Base-by-base conservation (phyloP, 2,888 invertebrate genomes). In the Cephus spinipes region DNA sequence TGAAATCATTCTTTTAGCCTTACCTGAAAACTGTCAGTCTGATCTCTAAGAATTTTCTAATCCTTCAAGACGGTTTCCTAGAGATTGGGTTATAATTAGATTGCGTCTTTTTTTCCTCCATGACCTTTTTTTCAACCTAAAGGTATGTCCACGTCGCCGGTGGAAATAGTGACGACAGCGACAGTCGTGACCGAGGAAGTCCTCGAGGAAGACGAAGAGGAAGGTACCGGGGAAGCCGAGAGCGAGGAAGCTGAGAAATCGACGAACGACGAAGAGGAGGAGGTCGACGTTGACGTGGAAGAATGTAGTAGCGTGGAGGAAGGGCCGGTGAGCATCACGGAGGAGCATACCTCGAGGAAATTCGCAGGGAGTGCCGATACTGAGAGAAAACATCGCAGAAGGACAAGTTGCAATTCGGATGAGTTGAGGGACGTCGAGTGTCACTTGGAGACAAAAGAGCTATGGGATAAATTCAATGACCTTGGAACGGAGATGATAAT, bases 401-500 rank as follows among this genome's bases (percentile, higher is more conserved):
- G 93, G 87, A 92, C 93, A 79, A 92, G 92, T 76, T 95, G 94
- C 89, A 95, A 95, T 88, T 94, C 94, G 86, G 94, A 94, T 84
- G 95, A 95, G 88, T 91, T 95, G 73, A 91, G 93, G 74, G 92
- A 92, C 87, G 94, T 95, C 79, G 94, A 95, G 84, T 96, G 96
- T 88, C 94, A 95, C 83, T 93, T 96, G 85, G 96, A 96, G 92
- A 96, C 96, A 81, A 95, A 96, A 91, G 96, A 96, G 81, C 92
- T 96, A 79, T 96, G 96, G 96, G 95, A 95, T 91, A 96, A 96
- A 91, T 96, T 96, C 92, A 94, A 94, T 90, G 94, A 94, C 86
- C 93, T 96, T 79, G 96, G 96, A 36, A 96, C 96, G 1, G 96
- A 96, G 92, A 96, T 96, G 96, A 96, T 96, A 92, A 96, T 96